Conservation (phyloP, 2,797 vertebrate genomes). For the Cirrhinus mrigala region DNA sequence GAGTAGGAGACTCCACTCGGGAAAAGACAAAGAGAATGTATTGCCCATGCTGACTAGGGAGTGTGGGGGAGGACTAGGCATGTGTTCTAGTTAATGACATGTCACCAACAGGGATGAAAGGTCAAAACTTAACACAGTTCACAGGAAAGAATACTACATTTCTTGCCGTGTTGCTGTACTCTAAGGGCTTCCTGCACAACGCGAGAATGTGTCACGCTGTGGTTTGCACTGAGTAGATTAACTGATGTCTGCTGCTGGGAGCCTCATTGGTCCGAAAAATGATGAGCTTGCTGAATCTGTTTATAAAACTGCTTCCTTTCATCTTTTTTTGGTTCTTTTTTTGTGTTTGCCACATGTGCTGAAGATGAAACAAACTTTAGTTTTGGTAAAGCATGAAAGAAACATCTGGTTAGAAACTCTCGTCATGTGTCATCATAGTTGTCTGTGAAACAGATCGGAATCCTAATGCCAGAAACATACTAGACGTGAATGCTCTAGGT, state of each 20-base stretch:
- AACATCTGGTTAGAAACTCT: conserved; percentile 18
- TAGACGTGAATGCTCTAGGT: not conserved
- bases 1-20: conserved; percentile 41
- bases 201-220: conserved; percentile 77
- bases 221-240: conserved; percentile 75
- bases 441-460: conserved; percentile 6
- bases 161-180: conserved; percentile 67
- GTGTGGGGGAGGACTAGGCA: conserved; percentile 72
- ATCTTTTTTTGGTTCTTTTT: conserved; percentile 67
- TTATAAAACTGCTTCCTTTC: conserved; percentile 80
- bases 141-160: conserved; percentile 71
- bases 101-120: conserved; percentile 80
- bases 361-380: conserved; percentile 65
- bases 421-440: not conserved
- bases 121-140: conserved; percentile 79
- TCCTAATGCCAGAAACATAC: conserved; percentile 8
- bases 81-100: conserved; percentile 83
- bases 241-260: conserved; percentile 78
- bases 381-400: conserved; percentile 20
- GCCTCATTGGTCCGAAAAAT: conserved; percentile 71
- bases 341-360: conserved; percentile 71
- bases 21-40: conserved; percentile 78
- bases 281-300: conserved; percentile 71
- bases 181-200: conserved; percentile 70
- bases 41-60: conserved; percentile 75